These are phyloP conservation scores for Excalfactoria chinensis DNA, from an alignment of 2,113 vertebrate genomes.

Conservation along the genomic window DNA sequence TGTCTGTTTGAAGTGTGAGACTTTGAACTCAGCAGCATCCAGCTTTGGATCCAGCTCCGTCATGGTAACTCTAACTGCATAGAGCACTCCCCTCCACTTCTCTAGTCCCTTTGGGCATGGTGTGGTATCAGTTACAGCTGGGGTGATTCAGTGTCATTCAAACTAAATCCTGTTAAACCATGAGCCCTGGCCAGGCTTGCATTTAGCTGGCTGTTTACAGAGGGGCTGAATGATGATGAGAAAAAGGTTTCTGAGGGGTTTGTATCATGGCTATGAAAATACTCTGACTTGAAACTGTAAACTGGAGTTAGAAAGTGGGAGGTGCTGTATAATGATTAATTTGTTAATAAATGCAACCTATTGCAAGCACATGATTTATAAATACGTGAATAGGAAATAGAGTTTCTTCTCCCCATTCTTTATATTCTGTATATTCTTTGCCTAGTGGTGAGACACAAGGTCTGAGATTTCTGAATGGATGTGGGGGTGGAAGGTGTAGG, in stretches of 20 bases:
- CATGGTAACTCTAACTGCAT: rapidly evolving
- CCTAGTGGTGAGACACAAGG: neutral
- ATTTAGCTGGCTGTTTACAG: neutral
- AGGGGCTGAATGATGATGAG: neutral
- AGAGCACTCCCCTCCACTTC: neutral
- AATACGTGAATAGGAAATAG: neutral
- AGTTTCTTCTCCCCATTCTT: neutral
- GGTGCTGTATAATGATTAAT: neutral
- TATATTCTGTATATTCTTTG: neutral
- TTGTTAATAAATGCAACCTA: neutral
- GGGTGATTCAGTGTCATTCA: neutral
- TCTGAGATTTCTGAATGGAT: neutral
- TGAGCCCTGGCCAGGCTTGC: neutral
- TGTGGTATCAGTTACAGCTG: neutral
- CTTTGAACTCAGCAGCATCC: neutral
- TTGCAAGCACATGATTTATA: neutral
- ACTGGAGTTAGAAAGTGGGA: neutral
- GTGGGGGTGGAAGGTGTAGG: neutral
- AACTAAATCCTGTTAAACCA: neutral
- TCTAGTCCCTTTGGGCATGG: neutral
- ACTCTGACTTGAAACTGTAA: neutral
- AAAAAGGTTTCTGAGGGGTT: neutral
- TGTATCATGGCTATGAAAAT: neutral
- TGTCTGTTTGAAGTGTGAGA: neutral
- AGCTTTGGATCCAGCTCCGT: neutral